These are phyloP conservation scores for Coregonus sp. DNA, from an alignment of 2,797 vertebrate species.

Conservation along the genomic window DNA sequence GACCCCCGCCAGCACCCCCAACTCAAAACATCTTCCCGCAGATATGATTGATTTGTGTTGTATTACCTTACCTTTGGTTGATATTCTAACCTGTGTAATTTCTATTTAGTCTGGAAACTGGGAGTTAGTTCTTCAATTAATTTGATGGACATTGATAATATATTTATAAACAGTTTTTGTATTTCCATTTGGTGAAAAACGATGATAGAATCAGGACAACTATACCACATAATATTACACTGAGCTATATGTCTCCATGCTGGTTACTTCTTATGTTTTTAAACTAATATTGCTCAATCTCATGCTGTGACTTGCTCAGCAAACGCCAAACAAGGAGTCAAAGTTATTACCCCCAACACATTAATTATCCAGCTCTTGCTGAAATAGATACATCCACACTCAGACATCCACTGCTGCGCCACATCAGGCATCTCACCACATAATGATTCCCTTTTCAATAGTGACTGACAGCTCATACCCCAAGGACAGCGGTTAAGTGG, in stretches of 20 bases:
- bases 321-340: conserved; percentile 42
- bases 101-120: background rate
- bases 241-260: background rate
- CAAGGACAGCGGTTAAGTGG: conserved; percentile 55
- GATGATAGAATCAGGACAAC: background rate
- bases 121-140: background rate
- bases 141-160: background rate
- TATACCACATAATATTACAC: background rate
- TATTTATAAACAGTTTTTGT: background rate
- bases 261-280: background rate
- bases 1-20: too few relatives aligned
- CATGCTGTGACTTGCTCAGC: background rate
- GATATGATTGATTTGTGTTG: background rate
- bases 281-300: background rate
- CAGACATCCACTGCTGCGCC: conserved; percentile 37
- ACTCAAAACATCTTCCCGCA: too few relatives aligned
- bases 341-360: conserved; percentile 55
- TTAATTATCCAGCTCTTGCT: conserved; percentile 46
- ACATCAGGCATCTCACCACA: conserved; percentile 27
- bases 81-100: background rate
- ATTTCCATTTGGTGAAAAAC: background rate
- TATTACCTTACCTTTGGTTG: background rate
- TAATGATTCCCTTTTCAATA: conserved; percentile 37
- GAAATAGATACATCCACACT: conserved; percentile 47
- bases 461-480: conserved; percentile 43